Evolutionary conservation across 2,113 vertebrate genomes (phyloP), one percentile per base, ranked within the genome.

Genomic region (Oncorhynchus gorbuscha): DNA sequence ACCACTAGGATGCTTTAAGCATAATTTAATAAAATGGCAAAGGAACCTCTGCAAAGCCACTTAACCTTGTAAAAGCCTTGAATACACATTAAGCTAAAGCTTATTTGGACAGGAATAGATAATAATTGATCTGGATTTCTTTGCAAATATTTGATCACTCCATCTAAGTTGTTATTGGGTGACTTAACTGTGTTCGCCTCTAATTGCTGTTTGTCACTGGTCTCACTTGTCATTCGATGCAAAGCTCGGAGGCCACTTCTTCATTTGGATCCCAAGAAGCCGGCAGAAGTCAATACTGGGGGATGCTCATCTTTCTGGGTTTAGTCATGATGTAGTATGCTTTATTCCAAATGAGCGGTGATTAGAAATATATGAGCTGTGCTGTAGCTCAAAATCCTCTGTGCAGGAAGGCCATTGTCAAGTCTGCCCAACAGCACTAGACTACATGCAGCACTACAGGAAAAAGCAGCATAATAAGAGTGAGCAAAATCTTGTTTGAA

Each of bases 91-190:
- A 93, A 80, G 86, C 81, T 74, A 86, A 91, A 91, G 91, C 91
- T 89, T 90, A 86, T 89, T 83, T 74, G 79, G 89, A 92, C 91
- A 87, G 82, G 82, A 92, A 92, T 82, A 86, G 90, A 91, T 90
- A 89, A 84, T 84, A 86, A 93, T 94, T 93, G 92, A 93, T 94
- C 88, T 85, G 86, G 86, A 92, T 90, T 92, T 92, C 88, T 87
- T 89, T 90, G 89, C 88, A 92, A 92, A 94, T 92, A 92, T 91
- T 88, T 86, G 90, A 90, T 87, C 86, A 81, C 79, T 87, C 81
- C 74, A 18, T 76, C 80, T 90, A 89, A 88, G 88, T 87, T 88
- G 86, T 86, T 89, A 91, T 88, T 89, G 89, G 86, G 86, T 90
- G 90, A 90, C 90, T 86, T 88, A 79, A 87, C 76, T 86, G 32